Percentiles rank a stretch among this genome's conserved stretches.
Conservation (phyloP, 2,888 invertebrate species). For the Cephus rjabovi region DNA sequence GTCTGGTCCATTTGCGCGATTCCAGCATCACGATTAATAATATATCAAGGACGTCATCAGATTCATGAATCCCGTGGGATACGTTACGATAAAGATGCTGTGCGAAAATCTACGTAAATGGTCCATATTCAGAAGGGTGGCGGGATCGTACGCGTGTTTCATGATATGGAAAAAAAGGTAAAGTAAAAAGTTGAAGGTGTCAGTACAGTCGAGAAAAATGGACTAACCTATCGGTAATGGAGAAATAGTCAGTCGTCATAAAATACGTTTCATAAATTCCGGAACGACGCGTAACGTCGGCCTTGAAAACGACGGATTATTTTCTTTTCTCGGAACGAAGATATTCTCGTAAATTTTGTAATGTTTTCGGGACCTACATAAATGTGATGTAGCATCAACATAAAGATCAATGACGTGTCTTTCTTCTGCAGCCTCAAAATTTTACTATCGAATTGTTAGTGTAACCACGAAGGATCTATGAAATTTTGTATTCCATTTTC, state of each 20-base stretch:
- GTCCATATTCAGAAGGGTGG: neutral
- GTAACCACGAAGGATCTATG: neutral
- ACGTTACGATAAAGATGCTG: neutral
- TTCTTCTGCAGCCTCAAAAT: neutral
- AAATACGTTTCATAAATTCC: neutral
- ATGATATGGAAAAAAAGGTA: neutral
- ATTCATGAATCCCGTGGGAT: neutral
- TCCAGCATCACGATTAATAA: neutral
- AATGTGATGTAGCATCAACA: constrained; percentile 38
- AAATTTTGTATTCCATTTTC: neutral
- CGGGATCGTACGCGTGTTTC: neutral
- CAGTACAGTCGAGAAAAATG: neutral
- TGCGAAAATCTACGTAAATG: neutral
- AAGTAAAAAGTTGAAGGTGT: neutral
- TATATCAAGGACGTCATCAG: neutral
- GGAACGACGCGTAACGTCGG: neutral
- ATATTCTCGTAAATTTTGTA: constrained; percentile 37
- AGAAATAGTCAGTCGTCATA: neutral
- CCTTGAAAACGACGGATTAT: constrained; percentile 28
- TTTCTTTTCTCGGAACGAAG: constrained; percentile 30
- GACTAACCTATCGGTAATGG: neutral
- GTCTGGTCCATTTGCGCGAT: neutral
- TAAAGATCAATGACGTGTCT: constrained; percentile 18
- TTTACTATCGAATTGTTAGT: neutral
- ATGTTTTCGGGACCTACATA: constrained; percentile 29